Evolutionary conservation across 2,888 invertebrate genomes (phyloP).

Genomic region (Noctua fimbriata): DNA sequence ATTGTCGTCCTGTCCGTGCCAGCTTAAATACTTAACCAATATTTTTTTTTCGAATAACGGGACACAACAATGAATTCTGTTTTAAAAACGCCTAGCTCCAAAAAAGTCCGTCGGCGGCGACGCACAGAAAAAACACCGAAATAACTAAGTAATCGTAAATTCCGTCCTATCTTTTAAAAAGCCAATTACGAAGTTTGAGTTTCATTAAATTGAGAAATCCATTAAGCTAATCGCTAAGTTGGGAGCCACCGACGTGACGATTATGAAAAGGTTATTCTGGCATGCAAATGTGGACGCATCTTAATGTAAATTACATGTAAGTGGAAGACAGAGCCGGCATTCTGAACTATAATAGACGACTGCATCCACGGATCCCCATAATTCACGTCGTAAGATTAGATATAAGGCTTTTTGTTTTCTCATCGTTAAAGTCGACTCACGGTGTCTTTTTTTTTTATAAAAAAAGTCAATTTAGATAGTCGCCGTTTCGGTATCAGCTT

Average conservation of each 20-base stretch:
- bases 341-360: slow-evolving; percentile 79
- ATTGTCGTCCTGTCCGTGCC: slow-evolving; percentile 79
- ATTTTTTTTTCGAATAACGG: slow-evolving; percentile 74
- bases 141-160: slow-evolving; percentile 78
- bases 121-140: slow-evolving; percentile 63
- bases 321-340: slow-evolving; percentile 81
- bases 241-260: slow-evolving; percentile 85
- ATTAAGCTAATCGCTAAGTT: slow-evolving; percentile 87
- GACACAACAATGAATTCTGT: slow-evolving; percentile 65
- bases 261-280: slow-evolving; percentile 87
- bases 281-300: slow-evolving; percentile 86
- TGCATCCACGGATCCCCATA: slow-evolving; percentile 80
- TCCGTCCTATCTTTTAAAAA: slow-evolving; percentile 84
- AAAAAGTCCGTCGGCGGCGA: slow-evolving; percentile 58
- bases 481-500: slow-evolving; percentile 71
- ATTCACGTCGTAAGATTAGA: slow-evolving; percentile 85
- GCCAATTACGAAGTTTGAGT: slow-evolving; percentile 85
- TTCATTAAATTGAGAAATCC: slow-evolving; percentile 88
- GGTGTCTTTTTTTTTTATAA: slow-evolving; percentile 63
- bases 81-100: slow-evolving; percentile 66
- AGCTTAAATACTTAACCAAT: slow-evolving; percentile 81
- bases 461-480: slow-evolving; percentile 74
- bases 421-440: slow-evolving; percentile 72
- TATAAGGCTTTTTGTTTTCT: slow-evolving; percentile 80
- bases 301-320: slow-evolving; percentile 88